These are phyloP conservation scores for Hyperoplus lanceolatus DNA, from an alignment of 2,797 vertebrate species.

Conservation along the genomic window DNA sequence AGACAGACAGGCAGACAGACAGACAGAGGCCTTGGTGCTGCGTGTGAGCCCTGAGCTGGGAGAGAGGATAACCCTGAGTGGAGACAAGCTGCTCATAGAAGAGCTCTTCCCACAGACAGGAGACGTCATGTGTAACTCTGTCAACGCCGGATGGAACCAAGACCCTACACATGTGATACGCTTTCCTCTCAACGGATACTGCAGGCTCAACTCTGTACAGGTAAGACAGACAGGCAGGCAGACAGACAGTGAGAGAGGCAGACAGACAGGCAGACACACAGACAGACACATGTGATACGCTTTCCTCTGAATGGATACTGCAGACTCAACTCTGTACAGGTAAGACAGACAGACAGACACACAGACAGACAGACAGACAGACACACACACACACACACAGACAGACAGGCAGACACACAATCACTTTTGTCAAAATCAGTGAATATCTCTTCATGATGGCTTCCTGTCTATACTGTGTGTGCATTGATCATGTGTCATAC, in stretches of 20 bases:
- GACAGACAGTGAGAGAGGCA: background rate
- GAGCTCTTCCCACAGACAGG: conserved; percentile 94
- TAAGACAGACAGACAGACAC: conserved; percentile 55
- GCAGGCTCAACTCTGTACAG: conserved; percentile 93
- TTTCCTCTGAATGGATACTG: conserved; percentile 95
- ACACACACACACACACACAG: no score
- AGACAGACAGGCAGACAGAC: conserved; percentile 89
- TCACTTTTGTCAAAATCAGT: no score
- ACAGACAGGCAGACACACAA: no score
- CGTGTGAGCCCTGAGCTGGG: conserved; percentile 92
- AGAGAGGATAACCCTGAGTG: conserved; percentile 91
- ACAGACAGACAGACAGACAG: background rate
- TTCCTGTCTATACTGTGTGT: no score
- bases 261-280: background rate
- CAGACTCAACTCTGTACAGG: conserved; percentile 93
- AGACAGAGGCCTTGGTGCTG: conserved; percentile 89
- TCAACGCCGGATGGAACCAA: conserved; percentile 95
- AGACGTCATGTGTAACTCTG: conserved; percentile 94
- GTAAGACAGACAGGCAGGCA: conserved; percentile 68
- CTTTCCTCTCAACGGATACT: conserved; percentile 94
- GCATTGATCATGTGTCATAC: no score
- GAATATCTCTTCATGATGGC: no score
- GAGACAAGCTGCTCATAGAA: conserved; percentile 93
- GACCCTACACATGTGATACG: conserved; percentile 95
- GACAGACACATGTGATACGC: conserved; percentile 90